Base-by-base conservation (phyloP, 2,888 invertebrate species). In the Podotricha telesiphe region DNA sequence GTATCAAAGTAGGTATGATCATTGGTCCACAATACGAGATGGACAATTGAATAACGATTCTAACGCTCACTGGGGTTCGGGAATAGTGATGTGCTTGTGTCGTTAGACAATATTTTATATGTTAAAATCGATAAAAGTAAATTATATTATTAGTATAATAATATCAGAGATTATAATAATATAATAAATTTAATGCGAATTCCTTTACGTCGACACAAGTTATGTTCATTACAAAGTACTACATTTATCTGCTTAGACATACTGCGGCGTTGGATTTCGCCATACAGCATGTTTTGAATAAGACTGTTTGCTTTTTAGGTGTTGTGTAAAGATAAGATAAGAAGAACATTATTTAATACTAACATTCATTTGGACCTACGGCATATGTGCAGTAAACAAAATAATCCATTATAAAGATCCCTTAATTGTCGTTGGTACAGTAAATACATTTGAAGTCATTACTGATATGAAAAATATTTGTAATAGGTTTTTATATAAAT, bases 21-120 rank as follows among this genome's bases (percentile, higher is more conserved):
- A 88, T 87, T 86, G 85, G 78, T 75, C 82, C 72, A 88, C 86
- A 86, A 87, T 86, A 83, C 82, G 78, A 82, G 80, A 75, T 80
- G 78, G 74, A 82, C 89, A 91, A 92, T 91, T 91, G 91, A 89
- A 89, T 91, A 91, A 91, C 88, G 83, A 91, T 89, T 87, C 84
- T 86, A 88, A 86, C 87, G 85, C 76, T 80, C 80, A 79, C 86
- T 79, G 83, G 88, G 89, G 87, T 78, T 78, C 78, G 73, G 74
- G 75, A 72, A 48, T 82, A 86, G 86, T 70, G 85, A 67, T 77
- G 86, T 70, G 63, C n/a, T 19, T 11, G 2, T 47, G 1, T 63
- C 42, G 42, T 42, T 17, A 45, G n/a, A 45, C 1, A 22, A 34
- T 58, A 55, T 45, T 28, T 37, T 8, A n/a, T n/a, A n/a, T n/a